Conservation (phyloP, 2,113 vertebrate genomes). For the Labeo catla region DNA sequence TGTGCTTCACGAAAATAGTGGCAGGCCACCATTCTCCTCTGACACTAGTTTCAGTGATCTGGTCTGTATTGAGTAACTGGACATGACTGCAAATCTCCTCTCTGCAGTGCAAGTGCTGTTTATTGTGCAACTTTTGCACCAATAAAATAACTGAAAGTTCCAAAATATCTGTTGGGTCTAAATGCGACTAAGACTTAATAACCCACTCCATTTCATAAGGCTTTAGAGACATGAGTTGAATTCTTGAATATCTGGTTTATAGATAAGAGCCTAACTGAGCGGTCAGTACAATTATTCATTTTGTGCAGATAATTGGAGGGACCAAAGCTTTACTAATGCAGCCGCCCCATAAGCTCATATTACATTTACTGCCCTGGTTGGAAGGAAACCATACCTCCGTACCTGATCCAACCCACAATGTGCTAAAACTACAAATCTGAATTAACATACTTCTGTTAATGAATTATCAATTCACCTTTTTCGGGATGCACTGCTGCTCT, state of each 20-base stretch:
- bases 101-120: background rate
- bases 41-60: background rate
- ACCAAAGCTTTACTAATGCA: background rate
- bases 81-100: background rate
- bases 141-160: background rate
- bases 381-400: background rate
- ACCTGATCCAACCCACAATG: background rate
- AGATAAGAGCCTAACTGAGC: background rate
- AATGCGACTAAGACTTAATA: background rate
- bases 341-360: background rate
- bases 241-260: background rate
- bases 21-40: background rate
- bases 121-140: background rate
- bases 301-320: background rate
- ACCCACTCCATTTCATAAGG: background rate
- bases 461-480: conserved; percentile 1
- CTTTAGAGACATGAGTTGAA: background rate
- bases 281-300: background rate
- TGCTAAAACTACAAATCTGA: conserved; percentile 3
- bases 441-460: background rate
- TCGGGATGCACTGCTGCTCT: conserved; percentile 1
- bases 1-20: background rate
- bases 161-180: background rate
- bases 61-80: conserved; percentile 19
- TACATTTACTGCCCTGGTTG: background rate